Conservation (phyloP, 1,140 invertebrate genomes). For the Tigriopus japonicus region DNA sequence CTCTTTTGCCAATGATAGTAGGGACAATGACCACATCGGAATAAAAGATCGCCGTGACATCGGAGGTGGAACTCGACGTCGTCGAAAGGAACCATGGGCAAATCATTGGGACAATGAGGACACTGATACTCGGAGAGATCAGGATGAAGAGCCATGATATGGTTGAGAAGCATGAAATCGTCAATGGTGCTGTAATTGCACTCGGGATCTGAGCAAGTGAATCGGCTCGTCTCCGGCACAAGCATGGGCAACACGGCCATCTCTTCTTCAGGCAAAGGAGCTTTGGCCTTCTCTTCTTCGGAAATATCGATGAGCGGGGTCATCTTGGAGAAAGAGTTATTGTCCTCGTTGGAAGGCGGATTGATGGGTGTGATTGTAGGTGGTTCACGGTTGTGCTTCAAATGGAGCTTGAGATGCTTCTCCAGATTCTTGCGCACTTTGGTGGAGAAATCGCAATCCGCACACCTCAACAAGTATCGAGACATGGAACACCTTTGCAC, state of each 20-base stretch:
- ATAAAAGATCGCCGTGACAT: slow-evolving; percentile 13
- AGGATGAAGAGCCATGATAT: slow-evolving; percentile 7
- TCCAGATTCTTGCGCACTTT: slow-evolving; percentile 6
- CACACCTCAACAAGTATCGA: background rate
- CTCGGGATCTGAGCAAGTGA: background rate
- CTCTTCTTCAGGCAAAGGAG: slow-evolving; percentile 1
- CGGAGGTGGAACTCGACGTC: slow-evolving; percentile 8
- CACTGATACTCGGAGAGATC: background rate
- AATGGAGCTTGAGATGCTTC: slow-evolving; percentile 6
- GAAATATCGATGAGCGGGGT: background rate
- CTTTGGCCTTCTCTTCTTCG: background rate
- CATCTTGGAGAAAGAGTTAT: background rate
- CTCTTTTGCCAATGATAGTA: slow-evolving; percentile 14
- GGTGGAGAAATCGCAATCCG: slow-evolving; percentile 4
- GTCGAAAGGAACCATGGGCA: background rate
- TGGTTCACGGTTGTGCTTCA: background rate
- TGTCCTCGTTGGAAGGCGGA: background rate
- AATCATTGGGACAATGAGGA: slow-evolving; percentile 5
- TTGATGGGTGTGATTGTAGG: slow-evolving; percentile 4
- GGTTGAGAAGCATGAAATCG: slow-evolving; percentile 10
- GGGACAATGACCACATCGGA: slow-evolving; percentile 7
- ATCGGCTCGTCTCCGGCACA: slow-evolving; percentile 9
- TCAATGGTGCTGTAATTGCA: slow-evolving; percentile 13
- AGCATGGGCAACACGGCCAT: background rate
- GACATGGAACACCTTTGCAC: slow-evolving; percentile 1